phyloP scores from a whole-genome alignment of 2,113 vertebrate genomes.

The Herpailurus yagouaroundi region DNA sequence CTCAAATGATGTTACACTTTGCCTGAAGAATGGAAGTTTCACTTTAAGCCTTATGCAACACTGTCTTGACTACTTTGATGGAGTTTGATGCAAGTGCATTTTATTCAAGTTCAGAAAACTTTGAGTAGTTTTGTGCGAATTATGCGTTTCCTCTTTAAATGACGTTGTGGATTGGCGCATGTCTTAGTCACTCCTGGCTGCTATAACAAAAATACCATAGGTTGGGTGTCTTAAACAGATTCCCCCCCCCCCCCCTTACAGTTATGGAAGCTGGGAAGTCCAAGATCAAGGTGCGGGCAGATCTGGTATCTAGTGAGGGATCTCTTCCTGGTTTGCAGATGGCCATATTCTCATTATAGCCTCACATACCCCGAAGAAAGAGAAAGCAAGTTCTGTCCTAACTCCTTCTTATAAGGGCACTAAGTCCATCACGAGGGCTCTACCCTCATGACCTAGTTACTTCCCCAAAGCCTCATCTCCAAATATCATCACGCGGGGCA shows the following conservation, averaged over 20 bases:
- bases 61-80: neutral
- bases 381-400: neutral
- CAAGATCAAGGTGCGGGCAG: neutral
- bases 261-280: neutral
- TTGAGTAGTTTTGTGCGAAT: neutral
- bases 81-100: neutral
- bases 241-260: neutral
- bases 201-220: neutral
- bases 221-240: neutral
- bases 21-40: neutral
- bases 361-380: neutral
- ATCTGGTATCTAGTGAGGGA: too few relatives aligned
- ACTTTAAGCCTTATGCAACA: neutral
- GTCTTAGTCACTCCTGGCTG: neutral
- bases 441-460: neutral
- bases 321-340: neutral
- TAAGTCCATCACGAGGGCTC: neutral
- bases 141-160: neutral
- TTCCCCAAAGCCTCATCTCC: neutral
- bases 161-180: neutral
- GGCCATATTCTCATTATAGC: neutral
- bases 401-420: neutral
- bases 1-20: neutral
- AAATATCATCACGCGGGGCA: rapidly evolving
- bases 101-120: neutral